Evolutionary conservation across 2,113 vertebrate species (phyloP).

Genomic region (Labeo catla): DNA sequence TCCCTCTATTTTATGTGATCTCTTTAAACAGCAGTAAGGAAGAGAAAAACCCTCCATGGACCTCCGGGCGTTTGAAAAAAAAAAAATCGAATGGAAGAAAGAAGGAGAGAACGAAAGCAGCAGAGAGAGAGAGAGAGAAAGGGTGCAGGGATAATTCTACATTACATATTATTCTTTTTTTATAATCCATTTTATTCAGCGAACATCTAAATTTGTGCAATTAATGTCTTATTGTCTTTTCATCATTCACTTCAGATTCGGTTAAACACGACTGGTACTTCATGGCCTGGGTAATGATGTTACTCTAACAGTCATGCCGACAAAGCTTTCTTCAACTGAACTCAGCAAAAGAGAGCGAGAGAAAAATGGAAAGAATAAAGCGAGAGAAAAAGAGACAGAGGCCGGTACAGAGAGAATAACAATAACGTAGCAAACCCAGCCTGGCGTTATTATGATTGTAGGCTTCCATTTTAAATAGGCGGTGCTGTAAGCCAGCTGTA

Average conservation of each 20-base stretch:
- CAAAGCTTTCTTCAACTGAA: slow-evolving; percentile 27
- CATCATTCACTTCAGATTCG: slow-evolving; percentile 31
- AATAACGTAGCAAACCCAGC: slow-evolving; percentile 61
- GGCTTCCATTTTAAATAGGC: slow-evolving; percentile 67
- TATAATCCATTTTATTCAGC: slow-evolving; percentile 34
- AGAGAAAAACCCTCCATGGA: slow-evolving; percentile 51
- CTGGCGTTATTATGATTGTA: slow-evolving; percentile 57
- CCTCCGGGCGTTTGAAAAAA: slow-evolving; percentile 36
- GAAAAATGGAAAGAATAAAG: slow-evolving; percentile 36
- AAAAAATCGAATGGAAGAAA: slow-evolving; percentile 37
- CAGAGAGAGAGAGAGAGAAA: slow-evolving; percentile 25
- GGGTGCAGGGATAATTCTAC: slow-evolving; percentile 7
- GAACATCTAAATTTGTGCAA: slow-evolving; percentile 28
- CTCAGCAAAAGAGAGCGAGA: slow-evolving; percentile 4
- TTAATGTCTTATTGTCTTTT: slow-evolving; percentile 42
- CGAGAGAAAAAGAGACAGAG: slow-evolving; percentile 32
- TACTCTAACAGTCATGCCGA: slow-evolving; percentile 26
- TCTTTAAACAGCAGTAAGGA: slow-evolving; percentile 59
- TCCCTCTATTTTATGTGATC: slow-evolving; percentile 60
- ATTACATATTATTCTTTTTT: slow-evolving; percentile 40
- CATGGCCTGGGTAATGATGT: slow-evolving; percentile 37
- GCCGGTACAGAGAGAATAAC: slow-evolving; percentile 44
- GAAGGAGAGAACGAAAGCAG: slow-evolving; percentile 10
- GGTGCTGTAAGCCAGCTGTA: slow-evolving; percentile 45
- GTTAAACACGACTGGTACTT: slow-evolving; percentile 38